phyloP scores from a whole-genome alignment of 2,797 vertebrate species.

The Strix occidentalis region DNA sequence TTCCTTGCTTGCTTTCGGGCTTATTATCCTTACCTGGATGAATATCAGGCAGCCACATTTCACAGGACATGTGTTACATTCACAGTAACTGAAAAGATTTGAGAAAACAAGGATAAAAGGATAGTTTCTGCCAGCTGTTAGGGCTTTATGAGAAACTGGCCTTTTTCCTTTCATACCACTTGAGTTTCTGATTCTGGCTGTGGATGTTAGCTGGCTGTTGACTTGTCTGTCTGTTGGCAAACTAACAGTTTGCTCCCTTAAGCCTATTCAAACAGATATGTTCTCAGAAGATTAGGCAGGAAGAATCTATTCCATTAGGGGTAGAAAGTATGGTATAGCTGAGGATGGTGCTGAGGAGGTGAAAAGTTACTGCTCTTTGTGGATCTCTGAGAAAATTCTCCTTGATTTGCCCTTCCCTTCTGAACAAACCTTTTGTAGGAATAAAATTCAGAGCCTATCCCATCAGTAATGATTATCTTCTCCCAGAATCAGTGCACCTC shows the following conservation, averaged over 20 bases:
- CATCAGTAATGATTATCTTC: background rate
- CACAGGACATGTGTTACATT: background rate
- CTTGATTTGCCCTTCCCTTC: background rate
- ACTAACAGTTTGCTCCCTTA: background rate
- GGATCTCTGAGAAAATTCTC: background rate
- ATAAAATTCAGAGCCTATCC: background rate
- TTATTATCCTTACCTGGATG: background rate
- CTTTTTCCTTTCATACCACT: background rate
- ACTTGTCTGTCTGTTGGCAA: background rate
- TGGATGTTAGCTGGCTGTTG: background rate
- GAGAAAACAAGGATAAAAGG: background rate
- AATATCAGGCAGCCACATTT: background rate
- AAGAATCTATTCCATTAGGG: background rate
- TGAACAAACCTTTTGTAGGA: background rate
- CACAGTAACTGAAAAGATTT: background rate
- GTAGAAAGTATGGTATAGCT: background rate
- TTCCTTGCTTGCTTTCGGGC: background rate
- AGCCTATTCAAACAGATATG: rapidly evolving
- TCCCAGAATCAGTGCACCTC: background rate
- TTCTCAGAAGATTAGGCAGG: background rate
- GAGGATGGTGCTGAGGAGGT: background rate
- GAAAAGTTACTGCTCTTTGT: background rate
- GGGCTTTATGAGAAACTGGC: background rate
- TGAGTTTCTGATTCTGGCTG: background rate
- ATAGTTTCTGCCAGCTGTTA: background rate